Evolutionary conservation across 30 jellyfish, hydroid and myxozoan genomes (phyloP).

Genomic region (Calvadosia cruxmelitensis): DNA sequence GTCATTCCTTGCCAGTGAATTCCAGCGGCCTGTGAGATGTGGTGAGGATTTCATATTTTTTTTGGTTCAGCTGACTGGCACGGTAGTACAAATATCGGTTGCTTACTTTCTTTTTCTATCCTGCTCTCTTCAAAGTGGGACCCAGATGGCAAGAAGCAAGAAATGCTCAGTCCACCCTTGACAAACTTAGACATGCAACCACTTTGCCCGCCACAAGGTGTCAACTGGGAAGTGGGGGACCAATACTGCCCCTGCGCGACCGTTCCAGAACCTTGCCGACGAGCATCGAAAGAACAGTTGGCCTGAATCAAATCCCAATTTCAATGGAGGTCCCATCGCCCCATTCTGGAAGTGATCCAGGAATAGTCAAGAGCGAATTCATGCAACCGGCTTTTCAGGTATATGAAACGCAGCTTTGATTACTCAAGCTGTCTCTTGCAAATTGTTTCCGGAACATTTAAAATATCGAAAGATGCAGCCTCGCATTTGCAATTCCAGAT

Average conservation of each 20-base stretch:
- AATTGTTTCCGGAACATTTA: too few species aligned
- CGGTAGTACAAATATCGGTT: background rate
- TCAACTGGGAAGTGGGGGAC: background rate
- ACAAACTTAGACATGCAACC: background rate
- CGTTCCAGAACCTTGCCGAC: background rate
- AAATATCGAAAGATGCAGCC: too few species aligned
- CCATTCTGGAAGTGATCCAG: background rate
- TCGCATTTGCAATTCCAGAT: too few species aligned
- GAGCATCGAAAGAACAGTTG: background rate
- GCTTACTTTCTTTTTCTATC: too few species aligned
- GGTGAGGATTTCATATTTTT: background rate
- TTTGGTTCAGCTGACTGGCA: background rate
- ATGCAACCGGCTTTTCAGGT: constrained; percentile 1
- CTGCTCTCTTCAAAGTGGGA: background rate
- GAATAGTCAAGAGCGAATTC: background rate
- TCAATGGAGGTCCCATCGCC: background rate
- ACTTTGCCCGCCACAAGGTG: background rate
- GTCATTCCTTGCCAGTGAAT: background rate
- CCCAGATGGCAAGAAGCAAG: background rate
- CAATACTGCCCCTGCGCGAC: background rate
- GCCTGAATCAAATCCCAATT: background rate
- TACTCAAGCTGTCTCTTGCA: too few species aligned
- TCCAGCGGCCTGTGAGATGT: background rate
- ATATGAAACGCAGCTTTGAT: too few species aligned
- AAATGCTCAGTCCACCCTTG: background rate